phyloP scores from a whole-genome alignment of 2,888 invertebrate species.

The Acheta domesticus region DNA sequence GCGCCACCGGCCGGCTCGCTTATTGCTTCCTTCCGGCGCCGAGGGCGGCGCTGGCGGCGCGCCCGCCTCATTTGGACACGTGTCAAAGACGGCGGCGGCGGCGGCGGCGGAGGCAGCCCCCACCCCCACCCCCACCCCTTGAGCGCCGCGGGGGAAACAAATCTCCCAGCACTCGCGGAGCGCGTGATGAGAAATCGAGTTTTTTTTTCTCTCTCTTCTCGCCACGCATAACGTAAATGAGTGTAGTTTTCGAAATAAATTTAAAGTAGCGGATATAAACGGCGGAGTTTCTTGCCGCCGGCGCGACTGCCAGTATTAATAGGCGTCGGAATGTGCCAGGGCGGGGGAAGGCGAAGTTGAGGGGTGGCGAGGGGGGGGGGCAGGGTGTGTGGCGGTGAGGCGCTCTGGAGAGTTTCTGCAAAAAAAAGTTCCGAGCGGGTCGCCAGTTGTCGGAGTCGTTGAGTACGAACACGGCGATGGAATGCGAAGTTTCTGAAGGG shows the following conservation, averaged over 20 bases:
- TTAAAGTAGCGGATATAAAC: background rate
- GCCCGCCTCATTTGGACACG: slow-evolving; percentile 30
- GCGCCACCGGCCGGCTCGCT: background rate
- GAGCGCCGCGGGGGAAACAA: no score
- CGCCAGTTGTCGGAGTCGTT: background rate
- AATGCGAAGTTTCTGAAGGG: background rate
- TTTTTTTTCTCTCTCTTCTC: slow-evolving; percentile 18
- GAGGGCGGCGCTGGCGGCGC: background rate
- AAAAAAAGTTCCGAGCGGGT: background rate
- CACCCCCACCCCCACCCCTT: background rate
- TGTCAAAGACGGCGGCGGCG: slow-evolving; percentile 23
- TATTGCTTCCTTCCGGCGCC: slow-evolving; percentile 18
- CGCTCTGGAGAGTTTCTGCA: background rate
- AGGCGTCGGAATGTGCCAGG: background rate
- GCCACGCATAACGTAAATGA: background rate
- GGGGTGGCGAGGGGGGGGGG: background rate
- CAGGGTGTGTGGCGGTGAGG: no score
- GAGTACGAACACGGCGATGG: background rate
- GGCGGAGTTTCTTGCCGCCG: background rate
- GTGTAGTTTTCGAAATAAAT: slow-evolving; percentile 18
- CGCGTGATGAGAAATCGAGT: slow-evolving; percentile 2
- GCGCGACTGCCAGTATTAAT: slow-evolving; percentile 2
- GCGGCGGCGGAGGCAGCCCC: background rate
- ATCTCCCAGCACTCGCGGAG: background rate
- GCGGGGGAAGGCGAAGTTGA: background rate